Evolutionary conservation across 2,888 invertebrate genomes (phyloP).

Genomic region (Cephus pulcher): DNA sequence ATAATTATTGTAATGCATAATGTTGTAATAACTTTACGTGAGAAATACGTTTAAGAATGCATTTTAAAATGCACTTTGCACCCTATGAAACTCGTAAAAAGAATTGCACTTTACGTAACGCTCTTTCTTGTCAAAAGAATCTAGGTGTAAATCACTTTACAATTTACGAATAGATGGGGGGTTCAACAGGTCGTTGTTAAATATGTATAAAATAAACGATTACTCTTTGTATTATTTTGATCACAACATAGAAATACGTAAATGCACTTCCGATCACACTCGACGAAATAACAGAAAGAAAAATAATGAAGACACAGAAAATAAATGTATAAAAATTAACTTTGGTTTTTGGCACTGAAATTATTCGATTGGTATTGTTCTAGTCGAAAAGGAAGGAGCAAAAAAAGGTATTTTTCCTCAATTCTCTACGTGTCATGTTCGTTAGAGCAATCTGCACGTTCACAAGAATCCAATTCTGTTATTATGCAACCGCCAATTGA

Average conservation of each 20-base stretch:
- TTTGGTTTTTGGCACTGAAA: neutral
- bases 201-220: neutral
- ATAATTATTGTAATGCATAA: neutral
- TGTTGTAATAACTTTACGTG: neutral
- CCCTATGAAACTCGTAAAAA: neutral
- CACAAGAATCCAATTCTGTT: neutral
- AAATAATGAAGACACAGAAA: neutral
- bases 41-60: neutral
- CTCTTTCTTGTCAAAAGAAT: neutral
- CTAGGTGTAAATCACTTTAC: neutral
- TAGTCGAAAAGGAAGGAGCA: neutral
- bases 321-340: neutral
- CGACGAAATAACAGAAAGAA: neutral
- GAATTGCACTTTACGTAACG: neutral
- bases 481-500: neutral
- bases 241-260: neutral
- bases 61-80: neutral
- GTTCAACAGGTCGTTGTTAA: neutral
- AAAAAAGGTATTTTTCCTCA: neutral
- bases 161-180: neutral
- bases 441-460: neutral
- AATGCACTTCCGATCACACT: neutral
- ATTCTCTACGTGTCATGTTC: neutral
- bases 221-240: neutral
- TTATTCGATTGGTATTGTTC: neutral